Evolutionary conservation across 2,797 vertebrate species (phyloP), one percentile per base, ranked within the genome.

Genomic region (Periophthalmus magnuspinnatus): DNA sequence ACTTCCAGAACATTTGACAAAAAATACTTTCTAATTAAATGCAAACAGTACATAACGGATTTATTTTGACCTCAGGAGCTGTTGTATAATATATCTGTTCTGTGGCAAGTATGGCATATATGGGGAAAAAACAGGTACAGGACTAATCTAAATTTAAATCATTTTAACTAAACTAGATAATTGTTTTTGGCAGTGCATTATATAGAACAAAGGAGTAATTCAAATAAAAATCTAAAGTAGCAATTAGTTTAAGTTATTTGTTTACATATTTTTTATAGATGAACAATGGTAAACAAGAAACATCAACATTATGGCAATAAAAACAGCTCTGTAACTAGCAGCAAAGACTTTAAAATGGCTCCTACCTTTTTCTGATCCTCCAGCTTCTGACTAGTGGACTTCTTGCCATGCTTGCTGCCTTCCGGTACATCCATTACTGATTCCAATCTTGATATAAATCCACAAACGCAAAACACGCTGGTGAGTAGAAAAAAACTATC

Each of bases 281-380:
- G 11, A 16, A 45, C 41, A 45, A 7, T 4, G 5, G 11, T 11
- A 45, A 45, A 45, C 41, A 45, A 45, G 41, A 45, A 45, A 45
- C 13, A 14, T 45, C 13, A 45, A 45, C 14, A 4, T 16, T 45
- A 2, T 19, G 3, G 22, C 11, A 13, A 4, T 22, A 52, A 22
- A 24, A 32, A 54, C 11, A 5, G 24, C 55, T 6, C 32, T 57
- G 1, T 0, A 36, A 22, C 9, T 7, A 36, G 32, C 7, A 36
- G 58, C 10, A 17, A 10, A 19, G 7, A n/a, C 33, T 45, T 62
- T 2, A 45, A 68, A 62, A 0, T 6, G 11, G 48, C 9, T 8
- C 89, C 91, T 96, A 99, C 97, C 97, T 98, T 98, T 83, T 99
- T 99, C 89, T 99, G 97, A 90, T 99, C 97, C 92, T 99, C 97